A percentile compares a stretch with the other conserved stretches of the same genome.
phyloP scores from a whole-genome alignment of 2,888 invertebrate species.

The Tiliacea aurago region DNA sequence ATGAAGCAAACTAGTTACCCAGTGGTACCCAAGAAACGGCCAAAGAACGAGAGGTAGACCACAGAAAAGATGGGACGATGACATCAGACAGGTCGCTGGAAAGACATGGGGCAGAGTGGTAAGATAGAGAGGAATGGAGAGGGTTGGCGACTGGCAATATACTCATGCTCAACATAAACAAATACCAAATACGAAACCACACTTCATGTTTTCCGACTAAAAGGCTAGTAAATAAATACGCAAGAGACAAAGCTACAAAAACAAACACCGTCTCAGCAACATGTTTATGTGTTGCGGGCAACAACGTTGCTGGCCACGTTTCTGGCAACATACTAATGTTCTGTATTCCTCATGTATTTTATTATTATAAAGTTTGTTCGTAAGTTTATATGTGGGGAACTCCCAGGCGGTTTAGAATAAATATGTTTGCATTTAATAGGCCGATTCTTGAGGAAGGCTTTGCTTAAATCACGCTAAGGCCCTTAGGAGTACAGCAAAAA shows the following conservation, averaged over 20 bases:
- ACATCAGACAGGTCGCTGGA: background rate
- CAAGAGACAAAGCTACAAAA: background rate
- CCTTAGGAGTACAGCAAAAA: no score
- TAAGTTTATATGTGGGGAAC: no score
- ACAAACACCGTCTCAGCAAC: no score
- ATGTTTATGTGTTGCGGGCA: no score
- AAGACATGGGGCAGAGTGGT: background rate
- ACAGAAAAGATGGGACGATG: background rate
- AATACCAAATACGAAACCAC: background rate
- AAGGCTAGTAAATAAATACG: background rate
- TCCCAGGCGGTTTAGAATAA: no score
- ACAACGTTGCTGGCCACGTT: background rate
- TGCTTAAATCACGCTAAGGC: no score
- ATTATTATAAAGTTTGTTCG: no score
- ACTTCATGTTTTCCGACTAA: background rate
- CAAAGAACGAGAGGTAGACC: background rate
- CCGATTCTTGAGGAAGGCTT: no score
- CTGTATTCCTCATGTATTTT: background rate
- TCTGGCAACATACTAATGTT: background rate
- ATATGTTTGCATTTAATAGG: no score
- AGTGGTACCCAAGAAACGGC: no score
- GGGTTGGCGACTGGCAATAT: background rate
- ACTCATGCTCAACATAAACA: background rate
- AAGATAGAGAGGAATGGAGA: background rate
- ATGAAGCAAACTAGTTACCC: no score